Evolutionary conservation across 2,888 invertebrate species (phyloP), one percentile per base, ranked within the genome.

Genomic region (Drosophila nr. fundita): DNA sequence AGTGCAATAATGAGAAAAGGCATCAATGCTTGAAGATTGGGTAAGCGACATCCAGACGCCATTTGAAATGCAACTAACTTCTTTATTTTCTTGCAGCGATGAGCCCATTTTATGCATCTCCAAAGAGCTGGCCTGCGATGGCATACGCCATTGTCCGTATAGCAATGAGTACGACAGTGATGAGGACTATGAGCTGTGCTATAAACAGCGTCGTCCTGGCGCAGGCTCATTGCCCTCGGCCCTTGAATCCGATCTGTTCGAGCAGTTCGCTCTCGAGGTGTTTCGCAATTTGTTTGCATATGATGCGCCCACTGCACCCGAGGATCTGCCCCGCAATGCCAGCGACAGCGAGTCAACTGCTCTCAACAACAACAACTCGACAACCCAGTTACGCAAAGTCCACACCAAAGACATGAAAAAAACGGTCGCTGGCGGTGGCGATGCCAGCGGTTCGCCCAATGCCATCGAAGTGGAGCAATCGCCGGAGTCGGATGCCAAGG

Each of bases 101-200:
- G 93, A 93, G 65, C 91, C 92, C 38, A 79, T 93, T 75, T 93
- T 96, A 52, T 96, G 96, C 92, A 94, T 96, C 63, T 95, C 96
- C 1, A 94, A 95, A 58, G 94, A 95, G 83, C 93, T 96, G 75
- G 94, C 95, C 24, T 96, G 96, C 90, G 96, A 96, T 80, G 95
- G 95, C 13, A 94, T 95, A 29, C 93, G 94, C 2, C 95, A 96
- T 89, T 96, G 96, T 78, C 95, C 96, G 0, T 94, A 94, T 0
- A 95, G 95, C 6, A 95, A 95, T 69, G 95, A 95, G 72, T 95
- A 95, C 78, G 95, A 95, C 40, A 93, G 92, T 82, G 93, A 93
- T 70, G 93, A 93, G 85, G 93, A 93, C 76, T 90, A 90, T 67
- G 81, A 91, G 63, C 85, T 92, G 83, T 93, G 93, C 81, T 91